phyloP scores from a whole-genome alignment of 1,140 invertebrate genomes.

The Drosophila rufa region DNA sequence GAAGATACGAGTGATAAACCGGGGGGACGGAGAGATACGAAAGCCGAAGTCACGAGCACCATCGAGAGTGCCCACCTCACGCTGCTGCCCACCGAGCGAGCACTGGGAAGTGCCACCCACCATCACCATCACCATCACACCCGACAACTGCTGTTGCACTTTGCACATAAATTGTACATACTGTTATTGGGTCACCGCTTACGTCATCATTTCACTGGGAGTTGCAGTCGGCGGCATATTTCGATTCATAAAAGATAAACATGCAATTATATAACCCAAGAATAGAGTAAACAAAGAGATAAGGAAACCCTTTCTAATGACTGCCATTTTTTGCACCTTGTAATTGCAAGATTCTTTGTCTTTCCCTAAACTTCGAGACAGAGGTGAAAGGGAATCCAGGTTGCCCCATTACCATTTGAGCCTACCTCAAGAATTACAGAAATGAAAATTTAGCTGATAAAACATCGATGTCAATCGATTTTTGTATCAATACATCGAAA shows the following conservation, averaged over 20 bases:
- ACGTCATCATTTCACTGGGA: conserved; percentile 76
- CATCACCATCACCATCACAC: background rate
- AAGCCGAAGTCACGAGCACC: conserved; percentile 73
- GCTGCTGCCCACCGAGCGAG: no score
- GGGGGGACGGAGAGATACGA: conserved; percentile 56
- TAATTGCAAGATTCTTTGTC: conserved; percentile 1
- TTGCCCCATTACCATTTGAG: background rate
- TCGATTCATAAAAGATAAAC: conserved; percentile 58
- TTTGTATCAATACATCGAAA: no score
- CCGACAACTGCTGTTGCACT: conserved; percentile 33
- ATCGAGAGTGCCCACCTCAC: conserved; percentile 55
- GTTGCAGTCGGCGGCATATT: conserved; percentile 41
- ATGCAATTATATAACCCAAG: conserved; percentile 40
- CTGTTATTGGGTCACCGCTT: conserved; percentile 76
- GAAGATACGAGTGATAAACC: conserved; percentile 53
- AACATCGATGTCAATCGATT: no score
- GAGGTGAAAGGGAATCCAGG: background rate
- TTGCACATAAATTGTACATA: conserved; percentile 57
- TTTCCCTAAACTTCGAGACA: no score
- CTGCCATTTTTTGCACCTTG: background rate
- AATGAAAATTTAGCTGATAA: no score
- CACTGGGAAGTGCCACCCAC: conserved; percentile 23
- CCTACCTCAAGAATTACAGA: background rate
- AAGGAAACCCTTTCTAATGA: background rate
- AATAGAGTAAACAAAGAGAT: conserved; percentile 20